Conservation (phyloP, 2,113 vertebrate species). For the Pterocles burchelli region DNA sequence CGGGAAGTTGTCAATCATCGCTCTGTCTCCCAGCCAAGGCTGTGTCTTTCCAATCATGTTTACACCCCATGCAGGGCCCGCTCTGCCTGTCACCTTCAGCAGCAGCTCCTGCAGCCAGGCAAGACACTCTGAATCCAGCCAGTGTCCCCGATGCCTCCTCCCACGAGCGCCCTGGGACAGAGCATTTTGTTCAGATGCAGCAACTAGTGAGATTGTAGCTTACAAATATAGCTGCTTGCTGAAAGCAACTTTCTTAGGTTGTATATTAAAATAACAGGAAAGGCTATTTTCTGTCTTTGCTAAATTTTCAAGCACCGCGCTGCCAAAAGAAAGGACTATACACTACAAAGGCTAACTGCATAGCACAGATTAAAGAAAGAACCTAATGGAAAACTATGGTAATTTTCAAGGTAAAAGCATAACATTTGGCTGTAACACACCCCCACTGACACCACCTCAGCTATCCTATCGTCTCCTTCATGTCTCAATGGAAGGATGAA, state of each 20-base stretch:
- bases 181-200: background rate
- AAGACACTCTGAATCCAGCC: background rate
- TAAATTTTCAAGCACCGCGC: background rate
- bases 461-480: background rate
- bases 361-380: background rate
- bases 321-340: fast-evolving
- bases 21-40: conserved; percentile 26
- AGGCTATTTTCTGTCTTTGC: background rate
- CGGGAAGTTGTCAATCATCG: conserved; percentile 65
- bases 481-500: background rate
- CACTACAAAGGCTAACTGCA: background rate
- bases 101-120: background rate
- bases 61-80: background rate
- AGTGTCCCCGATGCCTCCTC: background rate
- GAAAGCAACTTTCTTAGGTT: background rate
- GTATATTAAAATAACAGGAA: background rate
- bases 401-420: background rate
- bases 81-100: background rate
- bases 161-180: fast-evolving
- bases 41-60: conserved; percentile 15
- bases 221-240: background rate
- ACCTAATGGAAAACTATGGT: background rate
- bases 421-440: background rate
- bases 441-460: fast-evolving
- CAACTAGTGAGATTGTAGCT: background rate